Evolutionary conservation across 2,113 vertebrate genomes (phyloP), one percentile per base, ranked within the genome.

Genomic region (Archilochus colubris): DNA sequence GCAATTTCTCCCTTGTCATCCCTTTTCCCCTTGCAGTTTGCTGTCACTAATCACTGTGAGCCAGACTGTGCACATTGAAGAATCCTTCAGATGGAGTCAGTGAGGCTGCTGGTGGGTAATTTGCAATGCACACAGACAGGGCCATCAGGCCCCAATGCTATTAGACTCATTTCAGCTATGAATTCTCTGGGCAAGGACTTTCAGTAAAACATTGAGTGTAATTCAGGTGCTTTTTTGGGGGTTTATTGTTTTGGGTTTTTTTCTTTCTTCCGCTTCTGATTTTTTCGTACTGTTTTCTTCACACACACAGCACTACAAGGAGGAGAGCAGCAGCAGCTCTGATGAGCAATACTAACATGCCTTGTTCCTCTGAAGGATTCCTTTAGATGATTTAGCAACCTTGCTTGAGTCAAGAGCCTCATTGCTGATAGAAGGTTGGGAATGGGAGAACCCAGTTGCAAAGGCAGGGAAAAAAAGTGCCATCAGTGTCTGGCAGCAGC

Each of bases 51-150:
- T 94, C 75, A 40, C 75, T 40, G 25, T 36, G 48, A 82, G 75
- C 75, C 85, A 77, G 82, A 63, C 33, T 67, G 0, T 20, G 38
- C 63, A 22, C 0, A 0, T 58, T 2, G 14, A 85, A 89, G 89
- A 51, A 92, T 82, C 67, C 77, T 86, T 93, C 91, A 82, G 76
- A 40, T 0, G 1, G 64, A 93, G 67, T 74, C 67, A 4, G 67
- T 55, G 70, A 28, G 58, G 63, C 79, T 81, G 76, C 83, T 92
- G 76, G 82, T 91, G 79, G 91, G 90, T 93, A 88, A 93, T 93
- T 88, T 86, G 64, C 61, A 70, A 80, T 38, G 67, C 64, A 51
- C 2, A 5, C 68, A 55, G 80, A 50, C 22, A 4, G 58, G 57
- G 50, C 62, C 62, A 30, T 70, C 36, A 59, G 80, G 43, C 67